These are phyloP conservation scores for Lota lota DNA, from an alignment of 2,113 vertebrate genomes.

Conservation along the genomic window DNA sequence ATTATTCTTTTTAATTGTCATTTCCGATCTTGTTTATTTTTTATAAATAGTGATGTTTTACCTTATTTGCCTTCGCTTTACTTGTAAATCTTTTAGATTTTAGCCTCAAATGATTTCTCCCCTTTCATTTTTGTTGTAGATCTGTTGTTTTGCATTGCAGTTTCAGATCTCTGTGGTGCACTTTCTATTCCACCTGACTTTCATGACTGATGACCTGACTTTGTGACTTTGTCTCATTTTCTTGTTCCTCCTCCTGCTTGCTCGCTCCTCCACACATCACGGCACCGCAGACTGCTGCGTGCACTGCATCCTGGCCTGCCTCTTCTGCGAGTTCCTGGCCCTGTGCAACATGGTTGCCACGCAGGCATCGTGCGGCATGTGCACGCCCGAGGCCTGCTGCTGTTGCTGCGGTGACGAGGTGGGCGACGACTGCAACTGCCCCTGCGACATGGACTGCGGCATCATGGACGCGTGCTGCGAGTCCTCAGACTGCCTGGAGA, in stretches of 20 bases:
- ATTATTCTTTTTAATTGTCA: background rate
- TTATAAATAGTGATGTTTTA: too few species aligned
- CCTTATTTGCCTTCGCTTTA: background rate
- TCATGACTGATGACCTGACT: too few species aligned
- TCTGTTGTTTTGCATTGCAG: too few species aligned
- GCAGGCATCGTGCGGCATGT: slow-evolving; percentile 89
- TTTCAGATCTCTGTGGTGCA: too few species aligned
- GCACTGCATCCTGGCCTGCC: slow-evolving; percentile 97
- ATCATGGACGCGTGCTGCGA: slow-evolving; percentile 98
- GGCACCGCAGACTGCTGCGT: slow-evolving; percentile 87
- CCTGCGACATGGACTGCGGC: slow-evolving; percentile 89
- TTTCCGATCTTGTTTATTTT: too few species aligned
- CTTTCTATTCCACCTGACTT: too few species aligned
- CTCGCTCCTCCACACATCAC: slow-evolving; percentile 14
- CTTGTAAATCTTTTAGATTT: too few species aligned
- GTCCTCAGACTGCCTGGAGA: slow-evolving; percentile 97
- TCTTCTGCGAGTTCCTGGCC: slow-evolving; percentile 96
- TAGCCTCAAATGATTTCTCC: too few species aligned
- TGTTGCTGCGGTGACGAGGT: slow-evolving; percentile 91
- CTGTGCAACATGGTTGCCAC: slow-evolving; percentile 94
- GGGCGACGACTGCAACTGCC: slow-evolving; percentile 80
- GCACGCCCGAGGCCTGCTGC: slow-evolving; percentile 87
- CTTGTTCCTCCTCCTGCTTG: background rate
- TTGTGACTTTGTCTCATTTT: background rate
- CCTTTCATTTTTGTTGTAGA: too few species aligned